Evolutionary conservation across 2,888 invertebrate species (phyloP).

Genomic region (Apamea monoglypha): DNA sequence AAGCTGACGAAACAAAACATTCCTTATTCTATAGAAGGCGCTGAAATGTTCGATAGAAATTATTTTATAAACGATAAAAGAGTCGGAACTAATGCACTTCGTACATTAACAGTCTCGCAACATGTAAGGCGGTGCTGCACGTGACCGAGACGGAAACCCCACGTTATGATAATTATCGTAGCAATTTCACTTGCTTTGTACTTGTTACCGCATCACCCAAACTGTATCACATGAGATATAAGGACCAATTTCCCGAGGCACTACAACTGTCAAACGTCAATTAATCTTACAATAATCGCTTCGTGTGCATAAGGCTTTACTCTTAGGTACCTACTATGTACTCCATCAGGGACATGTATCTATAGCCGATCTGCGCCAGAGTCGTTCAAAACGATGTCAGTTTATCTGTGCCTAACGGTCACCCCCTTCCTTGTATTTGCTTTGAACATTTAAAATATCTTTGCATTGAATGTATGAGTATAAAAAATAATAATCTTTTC

Average conservation of each 20-base stretch:
- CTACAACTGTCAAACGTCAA: slow-evolving; percentile 6
- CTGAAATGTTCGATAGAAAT: slow-evolving; percentile 32
- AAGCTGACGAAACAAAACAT: slow-evolving; percentile 14
- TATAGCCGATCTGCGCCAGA: slow-evolving; percentile 46
- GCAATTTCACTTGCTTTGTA: slow-evolving; percentile 9
- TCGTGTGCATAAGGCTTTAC: slow-evolving; percentile 5
- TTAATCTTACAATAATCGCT: background rate
- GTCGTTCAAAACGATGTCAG: slow-evolving; percentile 80
- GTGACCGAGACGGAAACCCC: slow-evolving; percentile 48
- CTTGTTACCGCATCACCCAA: slow-evolving; percentile 26
- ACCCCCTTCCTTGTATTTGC: slow-evolving; percentile 77
- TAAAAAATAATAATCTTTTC: slow-evolving; percentile 62
- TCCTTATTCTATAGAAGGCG: background rate
- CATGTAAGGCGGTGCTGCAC: slow-evolving; percentile 32
- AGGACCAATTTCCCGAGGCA: background rate
- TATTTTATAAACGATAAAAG: slow-evolving; percentile 55
- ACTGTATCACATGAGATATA: background rate
- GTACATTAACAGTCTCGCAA: slow-evolving; percentile 36
- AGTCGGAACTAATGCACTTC: slow-evolving; percentile 56
- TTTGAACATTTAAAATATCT: slow-evolving; percentile 74
- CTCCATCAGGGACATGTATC: slow-evolving; percentile 48
- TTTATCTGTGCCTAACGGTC: slow-evolving; percentile 86
- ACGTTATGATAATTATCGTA: slow-evolving; percentile 14
- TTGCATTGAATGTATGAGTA: slow-evolving; percentile 62
- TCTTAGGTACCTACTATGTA: slow-evolving; percentile 12